phyloP scores from a whole-genome alignment of 64 coral and sea anemone species.

The Cladopsammia gracilis region DNA sequence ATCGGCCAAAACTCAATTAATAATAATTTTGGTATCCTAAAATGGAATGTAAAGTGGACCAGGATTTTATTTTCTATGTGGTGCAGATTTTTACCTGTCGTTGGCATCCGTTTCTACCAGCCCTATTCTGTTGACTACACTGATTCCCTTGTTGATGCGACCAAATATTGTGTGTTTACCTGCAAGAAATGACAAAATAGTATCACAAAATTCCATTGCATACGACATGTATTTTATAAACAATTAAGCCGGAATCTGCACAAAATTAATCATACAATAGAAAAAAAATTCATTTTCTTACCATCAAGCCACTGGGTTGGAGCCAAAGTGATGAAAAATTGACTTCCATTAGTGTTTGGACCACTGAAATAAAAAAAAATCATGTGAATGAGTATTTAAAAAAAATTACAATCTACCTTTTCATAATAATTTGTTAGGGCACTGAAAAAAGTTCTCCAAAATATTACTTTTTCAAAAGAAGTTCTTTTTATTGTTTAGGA shows the following conservation, averaged over 20 bases:
- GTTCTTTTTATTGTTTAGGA: too few species aligned
- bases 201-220: too few species aligned
- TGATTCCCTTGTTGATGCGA: slow-evolving; percentile 76
- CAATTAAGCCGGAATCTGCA: neutral
- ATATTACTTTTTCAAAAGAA: too few species aligned
- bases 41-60: too few species aligned
- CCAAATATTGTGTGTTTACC: slow-evolving; percentile 99
- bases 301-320: slow-evolving; percentile 98
- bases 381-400: neutral
- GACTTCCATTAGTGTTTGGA: slow-evolving; percentile 97
- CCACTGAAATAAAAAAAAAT: slow-evolving; percentile 72
- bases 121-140: slow-evolving; percentile 94
- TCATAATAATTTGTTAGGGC: too few species aligned
- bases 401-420: too few species aligned
- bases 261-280: neutral
- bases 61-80: too few species aligned
- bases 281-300: slow-evolving; percentile 31
- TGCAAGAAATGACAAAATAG: slow-evolving; percentile 24
- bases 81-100: slow-evolving; percentile 71
- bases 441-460: too few species aligned
- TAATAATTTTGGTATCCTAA: too few species aligned
- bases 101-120: slow-evolving; percentile 77
- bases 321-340: slow-evolving; percentile 96
- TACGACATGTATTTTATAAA: too few species aligned
- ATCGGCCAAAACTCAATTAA: too few species aligned